Evolutionary conservation across 2,888 invertebrate species (phyloP), one percentile per base, ranked within the genome.

Genomic region (Rhorus exstirpatorius): DNA sequence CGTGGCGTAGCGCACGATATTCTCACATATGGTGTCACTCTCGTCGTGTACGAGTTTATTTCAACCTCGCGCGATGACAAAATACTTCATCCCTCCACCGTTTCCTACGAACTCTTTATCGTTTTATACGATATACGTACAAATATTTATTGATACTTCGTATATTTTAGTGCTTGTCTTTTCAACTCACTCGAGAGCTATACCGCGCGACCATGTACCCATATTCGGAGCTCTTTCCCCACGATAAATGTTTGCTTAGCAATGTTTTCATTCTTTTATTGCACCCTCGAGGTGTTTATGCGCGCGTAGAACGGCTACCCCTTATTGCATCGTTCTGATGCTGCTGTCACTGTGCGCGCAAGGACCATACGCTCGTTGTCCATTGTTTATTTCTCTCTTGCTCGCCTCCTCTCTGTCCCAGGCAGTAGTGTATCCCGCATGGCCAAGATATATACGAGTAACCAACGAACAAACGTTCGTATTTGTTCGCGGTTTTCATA

Each of bases 251-350:
- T 82, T 82, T 82, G 79, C 65, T 75, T 60, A 60, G 75, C 65
- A 75, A 82, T 79, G 82, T 82, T 82, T 79, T 79, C 82, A 82
- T 82, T 79, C 82, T 82, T n/a, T 82, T 82, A 82, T 82, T 82
- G 82, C 82, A 70, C 79, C 82, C 82, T 79, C 75, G 74, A 79
- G 82, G 82, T 82, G 82, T 82, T 82, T 75, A 79, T 79, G 75
- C 70, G 79, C 55, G 58, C 14, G 8, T 3, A 21, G 49, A 10
- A 10, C 8, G 58, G 68, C 67, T 55, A 63, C 51, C 63, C 65
- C 49, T 26, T 24, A 17, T 60, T 35, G 35, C 68, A 41, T 41
- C 74, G 51, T 35, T 21, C n/a, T 35, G 3, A 35, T 53, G 21
- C 53, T 26, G 21, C 49, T 35, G 46, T n/a, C n/a, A n/a, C n/a